Base-by-base conservation (phyloP, 2,888 invertebrate species). In the Pheosia gnoma region DNA sequence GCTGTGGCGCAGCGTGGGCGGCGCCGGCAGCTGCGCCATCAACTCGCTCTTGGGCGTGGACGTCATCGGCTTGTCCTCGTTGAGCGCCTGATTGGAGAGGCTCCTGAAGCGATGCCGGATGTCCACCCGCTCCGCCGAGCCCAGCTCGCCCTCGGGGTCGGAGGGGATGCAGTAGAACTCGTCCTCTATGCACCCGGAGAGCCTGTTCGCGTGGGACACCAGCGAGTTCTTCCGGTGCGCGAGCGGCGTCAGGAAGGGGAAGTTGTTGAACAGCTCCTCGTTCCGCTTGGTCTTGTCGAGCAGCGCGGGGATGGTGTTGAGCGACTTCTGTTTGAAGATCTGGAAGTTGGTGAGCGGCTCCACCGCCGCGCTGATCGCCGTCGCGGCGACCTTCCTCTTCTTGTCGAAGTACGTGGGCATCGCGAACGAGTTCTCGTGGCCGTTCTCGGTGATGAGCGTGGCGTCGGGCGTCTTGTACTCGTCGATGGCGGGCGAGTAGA, bases 231-330 rank as follows among this genome's bases (percentile, higher is more conserved):
- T 93, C 4, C 95, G 80, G 79, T 94, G 92, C 61, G 94, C 94
- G 54, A 94, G 88, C 58, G 95, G 95, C 63, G 95, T 95, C 68
- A 95, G 83, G 77, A 95, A 95, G 59, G 93, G 94, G 64, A 94
- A 94, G 80, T 94, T 94, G 65, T 93, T 94, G 82, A 95, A 94
- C 65, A 95, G 78, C 77, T 94, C 93, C 75, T 90, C 91, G 80
- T 81, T 83, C 66, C 83, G 83, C 62, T 78, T 82, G 68, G 79
- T 79, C 68, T 80, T 79, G 62, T 93, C 93, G 54, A 89, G 76
- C 60, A 88, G 70, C 60, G 91, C 90, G 57, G 93, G 92, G 59
- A 94, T 91, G 7, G 92, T 92, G 80, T 89, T 93, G 7, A 93
- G 84, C 38, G 93, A 93, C 71, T 92, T 93, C 82, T 94, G 94